Evolutionary conservation across 2,888 invertebrate species (phyloP), one percentile per base, ranked within the genome.

Genomic region (Lithosia quadra): DNA sequence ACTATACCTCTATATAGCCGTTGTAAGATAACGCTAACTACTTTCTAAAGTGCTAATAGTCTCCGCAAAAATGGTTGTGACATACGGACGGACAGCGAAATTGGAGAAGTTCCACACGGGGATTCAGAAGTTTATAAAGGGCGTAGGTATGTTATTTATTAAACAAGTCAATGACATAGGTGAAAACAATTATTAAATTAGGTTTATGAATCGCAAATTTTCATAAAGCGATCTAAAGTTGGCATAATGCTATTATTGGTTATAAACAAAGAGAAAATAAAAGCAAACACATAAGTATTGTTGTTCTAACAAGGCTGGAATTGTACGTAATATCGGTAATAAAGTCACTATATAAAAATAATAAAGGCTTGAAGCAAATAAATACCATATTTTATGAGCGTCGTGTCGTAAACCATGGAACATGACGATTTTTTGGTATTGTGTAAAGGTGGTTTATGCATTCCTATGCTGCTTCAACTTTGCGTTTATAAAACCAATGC

Each of bases 341-440:
- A 56, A 56, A 56, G 56, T 56, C 28, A 24, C 11, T 0, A 49
- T 28, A 49, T 10, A 43, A 39, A 61, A 28, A 43, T 28, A 18
- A 43, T n/a, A 43, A 61, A 13, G 66, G 67, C 77, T 77, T 64
- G 71, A 76, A 66, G 66, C 71, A 73, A 72, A 69, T 75, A 69
- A 79, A 73, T 77, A 77, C 77, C 71, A 74, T 60, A 73, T 81
- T 77, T 77, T 81, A 81, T 75, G 71, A 70, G 67, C 71, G 69
- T 68, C 58, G 75, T 65, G 68, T 77, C 71, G 74, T 74, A 73
- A 81, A 80, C 68, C 68, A 66, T 67, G 63, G 63, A 72, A 68
- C 73, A 81, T 76, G 74, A 77, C 76, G 64, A 78, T 79, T 82
- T 71, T 78, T 79, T 84, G 79, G 79, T 81, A 73, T 77, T 57